A percentile compares a stretch with the other conserved stretches of the same genome.
phyloP scores from a whole-genome alignment of 2,888 invertebrate species.

The Axea sp. region DNA sequence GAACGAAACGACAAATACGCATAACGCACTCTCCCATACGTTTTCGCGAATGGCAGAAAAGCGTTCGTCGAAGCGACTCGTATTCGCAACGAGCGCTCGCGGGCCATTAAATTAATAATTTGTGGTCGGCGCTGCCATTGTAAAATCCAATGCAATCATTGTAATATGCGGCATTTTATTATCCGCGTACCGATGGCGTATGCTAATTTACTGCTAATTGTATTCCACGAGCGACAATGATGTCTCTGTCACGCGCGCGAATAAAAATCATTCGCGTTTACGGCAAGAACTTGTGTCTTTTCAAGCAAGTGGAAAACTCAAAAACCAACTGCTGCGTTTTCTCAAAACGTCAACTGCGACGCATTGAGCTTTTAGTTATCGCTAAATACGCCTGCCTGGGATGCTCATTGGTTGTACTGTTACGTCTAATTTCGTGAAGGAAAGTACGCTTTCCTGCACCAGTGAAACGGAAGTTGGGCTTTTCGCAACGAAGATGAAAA shows the following conservation, averaged over 20 bases:
- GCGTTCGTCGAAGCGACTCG: conserved; percentile 25
- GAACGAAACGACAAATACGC: conserved; percentile 24
- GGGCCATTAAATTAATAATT: conserved; percentile 79
- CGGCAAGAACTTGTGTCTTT: conserved; percentile 9
- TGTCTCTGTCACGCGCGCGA: conserved; percentile 69
- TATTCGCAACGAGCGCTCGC: conserved; percentile 44
- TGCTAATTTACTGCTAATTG: conserved; percentile 80
- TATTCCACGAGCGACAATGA: conserved; percentile 77
- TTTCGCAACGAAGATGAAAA: no score
- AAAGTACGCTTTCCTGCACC: no score
- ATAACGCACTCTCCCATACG: conserved; percentile 5
- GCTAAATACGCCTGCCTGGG: no score
- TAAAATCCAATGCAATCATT: conserved; percentile 78
- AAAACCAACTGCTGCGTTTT: no score
- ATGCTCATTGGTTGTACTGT: no score
- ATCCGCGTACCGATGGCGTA: conserved; percentile 73
- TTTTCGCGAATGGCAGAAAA: conserved; percentile 30
- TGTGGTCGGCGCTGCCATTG: conserved; percentile 78
- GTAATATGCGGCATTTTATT: conserved; percentile 78
- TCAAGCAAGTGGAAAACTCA: no score
- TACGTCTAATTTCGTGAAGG: no score
- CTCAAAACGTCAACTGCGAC: no score
- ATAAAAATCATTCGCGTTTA: conserved; percentile 57
- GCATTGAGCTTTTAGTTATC: no score
- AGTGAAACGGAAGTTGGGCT: no score